Evolutionary conservation across 2,888 invertebrate genomes (phyloP).

Genomic region (Rhagium mordax): DNA sequence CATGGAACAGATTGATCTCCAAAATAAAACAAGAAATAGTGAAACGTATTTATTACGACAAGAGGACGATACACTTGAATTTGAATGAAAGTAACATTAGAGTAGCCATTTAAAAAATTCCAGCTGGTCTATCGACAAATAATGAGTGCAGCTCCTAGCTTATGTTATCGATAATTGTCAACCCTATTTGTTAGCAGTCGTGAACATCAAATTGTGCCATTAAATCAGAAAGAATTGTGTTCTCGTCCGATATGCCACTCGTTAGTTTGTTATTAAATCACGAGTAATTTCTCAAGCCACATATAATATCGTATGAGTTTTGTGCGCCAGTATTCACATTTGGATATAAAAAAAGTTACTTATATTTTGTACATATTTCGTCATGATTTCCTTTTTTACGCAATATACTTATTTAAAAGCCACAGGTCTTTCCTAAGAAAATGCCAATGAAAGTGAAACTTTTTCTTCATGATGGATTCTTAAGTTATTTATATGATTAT

Average conservation of each 20-base stretch:
- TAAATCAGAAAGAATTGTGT: constrained; percentile 15
- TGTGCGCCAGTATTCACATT: constrained; percentile 55
- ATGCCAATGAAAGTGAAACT: constrained; percentile 49
- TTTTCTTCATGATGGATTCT: constrained; percentile 37
- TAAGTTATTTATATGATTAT: constrained; percentile 45
- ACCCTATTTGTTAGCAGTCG: constrained; percentile 9
- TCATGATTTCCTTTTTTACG: constrained; percentile 31
- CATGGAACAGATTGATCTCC: too few species aligned
- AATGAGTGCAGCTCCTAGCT: too few species aligned
- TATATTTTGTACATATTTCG: constrained; percentile 44
- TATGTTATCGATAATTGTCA: neutral
- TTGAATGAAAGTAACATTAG: too few species aligned
- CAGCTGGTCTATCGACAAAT: too few species aligned
- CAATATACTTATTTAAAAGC: constrained; percentile 42
- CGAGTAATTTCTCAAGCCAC: constrained; percentile 47
- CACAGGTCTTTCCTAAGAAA: constrained; percentile 49
- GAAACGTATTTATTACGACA: too few species aligned
- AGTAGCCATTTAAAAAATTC: too few species aligned
- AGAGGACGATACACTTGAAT: too few species aligned
- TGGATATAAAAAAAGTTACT: constrained; percentile 45
- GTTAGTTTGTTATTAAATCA: neutral
- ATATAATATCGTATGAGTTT: constrained; percentile 41
- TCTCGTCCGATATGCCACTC: neutral
- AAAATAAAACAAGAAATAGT: too few species aligned
- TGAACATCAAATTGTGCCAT: constrained; percentile 44